A percentile compares a stretch with the other conserved stretches of the same genome.
Conservation (phyloP, 2,113 vertebrate species). For the Ondatra zibethicus region DNA sequence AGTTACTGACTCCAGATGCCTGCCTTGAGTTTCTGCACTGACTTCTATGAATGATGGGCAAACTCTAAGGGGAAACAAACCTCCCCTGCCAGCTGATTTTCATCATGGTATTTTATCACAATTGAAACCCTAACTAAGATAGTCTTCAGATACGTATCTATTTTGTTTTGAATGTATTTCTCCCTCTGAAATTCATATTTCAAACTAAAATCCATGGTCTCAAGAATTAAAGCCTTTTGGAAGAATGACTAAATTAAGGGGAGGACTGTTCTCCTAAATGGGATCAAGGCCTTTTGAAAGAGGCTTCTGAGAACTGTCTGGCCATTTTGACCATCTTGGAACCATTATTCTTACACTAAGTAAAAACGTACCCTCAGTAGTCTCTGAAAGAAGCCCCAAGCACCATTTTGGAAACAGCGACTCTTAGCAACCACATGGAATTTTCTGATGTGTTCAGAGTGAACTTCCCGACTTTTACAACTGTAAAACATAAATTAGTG, state of each 20-base stretch:
- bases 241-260: background rate
- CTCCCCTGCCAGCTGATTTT: background rate
- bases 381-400: background rate
- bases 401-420: background rate
- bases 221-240: background rate
- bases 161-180: background rate
- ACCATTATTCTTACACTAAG: no score
- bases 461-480: background rate
- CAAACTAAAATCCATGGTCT: background rate
- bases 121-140: background rate
- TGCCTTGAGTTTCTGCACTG: background rate
- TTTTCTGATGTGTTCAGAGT: background rate
- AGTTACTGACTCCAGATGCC: background rate
- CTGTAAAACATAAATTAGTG: background rate
- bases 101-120: background rate
- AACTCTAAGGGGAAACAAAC: background rate
- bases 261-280: background rate
- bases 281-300: no score
- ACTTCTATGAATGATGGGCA: background rate
- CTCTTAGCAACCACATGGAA: background rate
- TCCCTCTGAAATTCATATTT: background rate
- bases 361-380: background rate
- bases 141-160: background rate
- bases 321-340: background rate
- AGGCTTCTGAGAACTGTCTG: background rate